Conservation (phyloP, 1,140 invertebrate species). For the Brachionus sp. region DNA sequence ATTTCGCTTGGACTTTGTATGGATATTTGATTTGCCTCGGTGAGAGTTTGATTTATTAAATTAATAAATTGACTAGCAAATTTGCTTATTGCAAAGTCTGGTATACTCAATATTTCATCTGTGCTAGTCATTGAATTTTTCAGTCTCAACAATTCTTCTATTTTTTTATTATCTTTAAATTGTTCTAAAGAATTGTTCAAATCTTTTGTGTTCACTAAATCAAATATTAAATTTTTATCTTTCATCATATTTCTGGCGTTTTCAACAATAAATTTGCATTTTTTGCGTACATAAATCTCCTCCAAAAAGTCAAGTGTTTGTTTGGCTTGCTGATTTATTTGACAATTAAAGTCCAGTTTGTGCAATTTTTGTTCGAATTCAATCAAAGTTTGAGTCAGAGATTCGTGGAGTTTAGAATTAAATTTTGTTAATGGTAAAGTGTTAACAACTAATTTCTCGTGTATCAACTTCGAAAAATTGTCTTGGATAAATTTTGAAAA, state of each 20-base stretch:
- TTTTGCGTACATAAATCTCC: constrained; percentile 43
- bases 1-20: neutral
- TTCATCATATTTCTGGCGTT: constrained; percentile 26
- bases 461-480: neutral
- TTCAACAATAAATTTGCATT: constrained; percentile 10
- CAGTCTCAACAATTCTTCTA: neutral
- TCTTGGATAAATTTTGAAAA: neutral
- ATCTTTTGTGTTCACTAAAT: neutral
- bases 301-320: neutral
- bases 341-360: neutral
- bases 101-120: constrained; percentile 5
- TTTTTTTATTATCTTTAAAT: neutral
- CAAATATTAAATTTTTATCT: constrained; percentile 25
- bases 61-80: neutral
- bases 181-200: neutral
- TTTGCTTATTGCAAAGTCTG: neutral
- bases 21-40: neutral
- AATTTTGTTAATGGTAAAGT: neutral
- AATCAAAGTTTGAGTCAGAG: neutral
- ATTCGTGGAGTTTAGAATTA: neutral
- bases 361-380: constrained; percentile 37
- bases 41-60: constrained; percentile 10
- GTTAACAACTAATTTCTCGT: neutral
- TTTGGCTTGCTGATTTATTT: neutral
- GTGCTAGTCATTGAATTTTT: neutral